Evolutionary conservation across 2,888 invertebrate species (phyloP).

Genomic region (Oscheius sp.): DNA sequence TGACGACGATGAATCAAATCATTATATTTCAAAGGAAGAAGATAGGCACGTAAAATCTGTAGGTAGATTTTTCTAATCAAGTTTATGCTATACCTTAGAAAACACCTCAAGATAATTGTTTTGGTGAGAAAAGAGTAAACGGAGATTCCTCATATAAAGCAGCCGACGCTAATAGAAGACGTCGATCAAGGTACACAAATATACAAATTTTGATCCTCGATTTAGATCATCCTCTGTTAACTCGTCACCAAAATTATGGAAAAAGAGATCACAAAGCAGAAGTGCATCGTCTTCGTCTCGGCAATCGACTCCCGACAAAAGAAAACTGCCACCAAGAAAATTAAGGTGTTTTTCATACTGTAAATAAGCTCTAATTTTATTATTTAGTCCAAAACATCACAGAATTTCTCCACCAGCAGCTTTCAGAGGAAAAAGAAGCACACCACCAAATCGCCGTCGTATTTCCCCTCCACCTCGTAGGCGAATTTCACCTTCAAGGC

Average conservation of each 20-base stretch:
- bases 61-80: no score
- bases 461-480: not conserved
- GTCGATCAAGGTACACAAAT: not conserved
- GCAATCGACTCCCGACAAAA: not conserved
- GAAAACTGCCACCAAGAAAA: not conserved
- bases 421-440: not conserved
- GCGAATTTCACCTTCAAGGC: not conserved
- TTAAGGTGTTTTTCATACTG: not conserved
- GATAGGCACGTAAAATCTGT: no score
- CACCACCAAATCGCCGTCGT: not conserved
- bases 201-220: not conserved
- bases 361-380: not conserved
- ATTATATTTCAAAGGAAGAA: no score
- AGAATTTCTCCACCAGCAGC: not conserved
- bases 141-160: not conserved
- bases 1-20: conserved; percentile 29
- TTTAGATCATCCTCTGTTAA: conserved; percentile 16
- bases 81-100: not conserved
- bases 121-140: not conserved
- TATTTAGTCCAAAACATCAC: not conserved
- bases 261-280: not conserved
- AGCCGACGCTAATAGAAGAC: not conserved
- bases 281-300: not conserved
- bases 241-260: conserved; percentile 28
- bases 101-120: not conserved